Base-by-base conservation (phyloP, 2,113 vertebrate species). In the Passerina amoena region DNA sequence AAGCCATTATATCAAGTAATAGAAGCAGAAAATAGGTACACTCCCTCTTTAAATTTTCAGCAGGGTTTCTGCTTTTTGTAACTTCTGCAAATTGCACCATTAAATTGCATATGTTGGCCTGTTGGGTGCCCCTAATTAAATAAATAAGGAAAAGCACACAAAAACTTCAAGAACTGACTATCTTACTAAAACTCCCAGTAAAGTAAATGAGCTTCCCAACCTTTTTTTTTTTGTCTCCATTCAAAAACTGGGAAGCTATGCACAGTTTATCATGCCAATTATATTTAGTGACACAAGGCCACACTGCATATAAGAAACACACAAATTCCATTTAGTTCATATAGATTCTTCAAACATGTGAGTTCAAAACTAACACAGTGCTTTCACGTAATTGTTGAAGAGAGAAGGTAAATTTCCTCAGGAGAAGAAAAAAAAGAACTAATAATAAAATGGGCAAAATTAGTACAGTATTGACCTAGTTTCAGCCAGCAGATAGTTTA, bases 41-140 rank as follows among this genome's bases (percentile, higher is more conserved):
- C 35, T 87, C 25, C 45, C 37, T 89, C 91, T 97, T 97, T 91
- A 97, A 75, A 94, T 91, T 86, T 97, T 93, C 97, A 96, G 96
- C 92, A 90, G 96, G 96, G 96, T 91, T 94, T 64, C 85, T 54
- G 6, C 48, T 88, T 95, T 96, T 91, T 86, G 53, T 94, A 81
- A 89, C 72, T 96, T 97, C 78, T 91, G 66, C 53, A 97, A 97
- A 98, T 95, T 97, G 61, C 59, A 50, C 77, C 54, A 18, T 97
- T 97, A 97, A 96, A 78, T 96, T 97, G 45, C 96, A 96, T 97
- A 97, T 97, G 96, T 95, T 95, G 70, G 92, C 65, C 86, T 86
- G 31, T 93, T 94, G 56, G 65, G 66, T 87, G 96, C 33, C 65
- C 89, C 53, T 65, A 92, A 93, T 94, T 92, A 78, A 85, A 91